These are phyloP conservation scores for Phataginus tetradactyla DNA, from an alignment of 2,797 vertebrate species.

Conservation along the genomic window DNA sequence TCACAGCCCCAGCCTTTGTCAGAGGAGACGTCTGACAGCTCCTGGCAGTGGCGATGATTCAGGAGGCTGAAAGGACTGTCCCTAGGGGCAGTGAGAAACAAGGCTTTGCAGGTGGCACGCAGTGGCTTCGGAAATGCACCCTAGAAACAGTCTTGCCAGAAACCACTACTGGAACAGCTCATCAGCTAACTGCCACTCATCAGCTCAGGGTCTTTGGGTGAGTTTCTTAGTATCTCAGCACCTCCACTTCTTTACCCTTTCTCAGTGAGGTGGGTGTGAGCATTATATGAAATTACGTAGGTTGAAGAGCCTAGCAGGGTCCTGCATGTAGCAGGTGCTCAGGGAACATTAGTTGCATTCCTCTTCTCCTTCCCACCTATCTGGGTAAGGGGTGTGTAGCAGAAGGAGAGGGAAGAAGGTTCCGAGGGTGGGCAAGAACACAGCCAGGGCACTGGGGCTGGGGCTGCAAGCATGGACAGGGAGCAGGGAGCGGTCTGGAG, in stretches of 20 bases:
- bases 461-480: neutral
- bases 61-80: neutral
- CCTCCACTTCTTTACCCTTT: neutral
- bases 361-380: neutral
- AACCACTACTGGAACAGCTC: neutral
- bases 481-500: neutral
- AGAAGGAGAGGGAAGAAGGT: neutral
- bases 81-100: neutral
- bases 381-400: neutral
- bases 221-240: neutral
- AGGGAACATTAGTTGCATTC: neutral
- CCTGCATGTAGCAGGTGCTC: neutral
- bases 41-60: neutral
- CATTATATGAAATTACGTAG: neutral
- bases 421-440: neutral
- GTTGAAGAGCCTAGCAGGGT: neutral
- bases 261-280: neutral
- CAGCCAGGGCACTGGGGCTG: neutral
- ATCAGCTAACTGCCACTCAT: too few species aligned
- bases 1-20: neutral
- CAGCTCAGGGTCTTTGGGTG: neutral
- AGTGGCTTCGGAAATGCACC: neutral
- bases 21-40: neutral
- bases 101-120: constrained; percentile 12
- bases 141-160: neutral